Evolutionary conservation across 2,113 vertebrate genomes (phyloP).

Genomic region (Amazona vittata): DNA sequence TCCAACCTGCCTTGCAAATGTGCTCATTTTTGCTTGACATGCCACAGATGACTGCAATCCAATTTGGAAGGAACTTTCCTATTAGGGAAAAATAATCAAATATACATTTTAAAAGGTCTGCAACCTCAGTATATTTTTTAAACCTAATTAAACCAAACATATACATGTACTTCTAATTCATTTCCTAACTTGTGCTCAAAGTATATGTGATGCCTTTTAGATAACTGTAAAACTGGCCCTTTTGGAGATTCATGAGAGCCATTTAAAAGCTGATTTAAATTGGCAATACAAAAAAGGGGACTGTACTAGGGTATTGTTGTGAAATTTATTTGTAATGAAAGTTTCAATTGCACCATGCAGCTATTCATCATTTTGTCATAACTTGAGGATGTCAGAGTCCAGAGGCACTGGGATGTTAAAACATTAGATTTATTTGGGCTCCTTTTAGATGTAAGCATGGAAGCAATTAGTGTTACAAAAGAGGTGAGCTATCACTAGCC

Average conservation of each 20-base stretch:
- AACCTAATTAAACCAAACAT: background rate
- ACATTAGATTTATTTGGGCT: background rate
- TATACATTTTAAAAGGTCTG: background rate
- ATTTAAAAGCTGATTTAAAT: background rate
- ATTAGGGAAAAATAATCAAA: background rate
- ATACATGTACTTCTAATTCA: background rate
- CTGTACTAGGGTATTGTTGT: background rate
- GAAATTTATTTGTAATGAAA: slow-evolving; percentile 12
- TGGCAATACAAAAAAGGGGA: background rate
- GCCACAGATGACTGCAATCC: background rate
- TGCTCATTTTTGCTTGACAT: background rate
- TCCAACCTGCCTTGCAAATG: background rate
- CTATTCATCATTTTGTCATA: background rate
- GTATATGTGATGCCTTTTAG: background rate
- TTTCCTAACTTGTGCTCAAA: background rate
- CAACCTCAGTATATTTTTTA: background rate
- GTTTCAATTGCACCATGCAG: background rate
- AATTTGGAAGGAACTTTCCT: background rate
- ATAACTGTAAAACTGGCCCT: background rate
- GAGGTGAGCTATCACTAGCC: background rate
- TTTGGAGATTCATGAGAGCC: background rate
- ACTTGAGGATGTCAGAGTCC: background rate
- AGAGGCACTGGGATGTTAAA: background rate
- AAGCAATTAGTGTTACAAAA: background rate
- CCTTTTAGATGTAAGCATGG: background rate